phyloP scores from a whole-genome alignment of 1,140 invertebrate genomes.

The Arion vulgaris region DNA sequence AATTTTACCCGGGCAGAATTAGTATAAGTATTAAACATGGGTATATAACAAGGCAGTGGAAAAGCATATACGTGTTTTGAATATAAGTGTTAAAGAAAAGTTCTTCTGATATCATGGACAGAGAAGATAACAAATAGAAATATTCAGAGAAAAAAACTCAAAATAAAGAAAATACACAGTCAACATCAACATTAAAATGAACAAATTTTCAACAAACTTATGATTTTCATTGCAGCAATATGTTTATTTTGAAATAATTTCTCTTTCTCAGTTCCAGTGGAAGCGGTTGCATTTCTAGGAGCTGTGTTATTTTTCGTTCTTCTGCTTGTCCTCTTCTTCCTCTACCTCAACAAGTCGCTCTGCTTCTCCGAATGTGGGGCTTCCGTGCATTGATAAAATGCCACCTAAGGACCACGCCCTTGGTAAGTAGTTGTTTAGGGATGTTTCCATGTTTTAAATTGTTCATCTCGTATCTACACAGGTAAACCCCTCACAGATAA shows the following conservation, averaged over 20 bases:
- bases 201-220: too few species aligned
- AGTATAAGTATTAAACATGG: too few species aligned
- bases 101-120: too few species aligned
- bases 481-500: too few species aligned
- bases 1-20: too few species aligned
- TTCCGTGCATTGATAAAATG: conserved; percentile 59
- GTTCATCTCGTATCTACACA: too few species aligned
- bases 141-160: too few species aligned
- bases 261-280: conserved; percentile 79
- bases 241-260: background rate
- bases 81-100: too few species aligned
- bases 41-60: too few species aligned
- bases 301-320: conserved; percentile 83
- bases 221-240: background rate
- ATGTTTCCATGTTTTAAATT: background rate
- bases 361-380: conserved; percentile 79
- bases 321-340: conserved; percentile 83
- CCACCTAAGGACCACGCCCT: conserved; percentile 55
- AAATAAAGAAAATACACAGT: too few species aligned
- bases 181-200: background rate
- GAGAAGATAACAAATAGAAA: too few species aligned
- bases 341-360: conserved; percentile 86
- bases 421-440: conserved; percentile 52
- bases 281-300: conserved; percentile 84
- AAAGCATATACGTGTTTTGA: too few species aligned